Evolutionary conservation across 2,113 vertebrate genomes (phyloP), one percentile per base, ranked within the genome.

Genomic region (Gadus chalcogrammus): DNA sequence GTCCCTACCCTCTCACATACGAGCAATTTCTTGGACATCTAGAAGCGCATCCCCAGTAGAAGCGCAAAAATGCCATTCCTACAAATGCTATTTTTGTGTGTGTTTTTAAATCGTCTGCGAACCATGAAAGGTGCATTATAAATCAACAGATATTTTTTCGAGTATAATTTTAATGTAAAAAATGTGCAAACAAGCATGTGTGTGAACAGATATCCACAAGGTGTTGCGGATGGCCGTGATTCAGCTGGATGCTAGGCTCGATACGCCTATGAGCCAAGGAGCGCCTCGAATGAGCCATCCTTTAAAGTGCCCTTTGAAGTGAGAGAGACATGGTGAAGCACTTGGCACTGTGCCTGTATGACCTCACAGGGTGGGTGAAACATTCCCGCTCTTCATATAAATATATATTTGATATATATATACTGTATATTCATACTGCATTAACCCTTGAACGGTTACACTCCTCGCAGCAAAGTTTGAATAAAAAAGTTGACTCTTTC

Each of bases 221-320:
- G 74, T 69, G 73, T 55, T 22, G 55, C 16, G 8, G 55, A 76
- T 74, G 62, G 72, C 22, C 68, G 58, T 22, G 35, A 35, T 65
- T 76, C 60, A 70, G 22, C 12, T 1, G 27, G 73, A 65, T 64
- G 73, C 8, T 3, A 20, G 38, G 63, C 52, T 48, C n/a, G 31
- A 69, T 69, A 55, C 82, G 58, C 68, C 63, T 82, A 76, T 61
- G 55, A 67, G 55, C 62, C 28, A 68, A 42, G 60, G 60, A 75
- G 64, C 71, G 70, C 72, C 73, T 71, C 70, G 71, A 73, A 80
- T 81, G 76, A 71, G 78, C 78, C 70, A 75, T 78, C 61, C 67
- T 81, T 86, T 86, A 74, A 79, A 62, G 58, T 13, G 48, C 17
- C 59, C 65, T 73, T 68, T 73, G 72, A 73, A 87, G 79, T 79